Evolutionary conservation across 2,113 vertebrate species (phyloP).

Genomic region (Pachypanchax playfairii): DNA sequence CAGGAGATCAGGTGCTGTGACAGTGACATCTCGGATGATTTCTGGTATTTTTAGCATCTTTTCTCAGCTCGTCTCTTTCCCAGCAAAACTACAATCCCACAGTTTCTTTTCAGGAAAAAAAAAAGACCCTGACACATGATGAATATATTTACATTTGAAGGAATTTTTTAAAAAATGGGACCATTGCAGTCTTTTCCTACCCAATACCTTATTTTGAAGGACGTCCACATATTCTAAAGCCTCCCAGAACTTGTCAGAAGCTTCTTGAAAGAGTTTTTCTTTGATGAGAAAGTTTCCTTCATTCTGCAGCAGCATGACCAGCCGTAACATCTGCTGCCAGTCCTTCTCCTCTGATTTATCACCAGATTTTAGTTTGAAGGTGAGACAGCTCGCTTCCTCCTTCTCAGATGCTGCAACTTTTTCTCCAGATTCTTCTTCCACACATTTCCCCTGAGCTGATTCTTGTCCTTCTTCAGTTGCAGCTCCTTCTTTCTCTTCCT

Average conservation of each 20-base stretch:
- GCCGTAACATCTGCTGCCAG: slow-evolving; percentile 85
- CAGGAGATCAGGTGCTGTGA: slow-evolving; percentile 44
- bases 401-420: slow-evolving; percentile 16
- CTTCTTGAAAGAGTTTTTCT: slow-evolving; percentile 75
- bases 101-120: slow-evolving; percentile 44
- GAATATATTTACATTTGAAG: too few relatives aligned
- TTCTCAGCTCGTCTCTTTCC: slow-evolving; percentile 33
- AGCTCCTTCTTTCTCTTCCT: background rate
- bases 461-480: background rate
- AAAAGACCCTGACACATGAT: background rate
- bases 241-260: slow-evolving; percentile 81
- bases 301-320: slow-evolving; percentile 82
- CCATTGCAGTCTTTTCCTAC: background rate
- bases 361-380: slow-evolving; percentile 2
- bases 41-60: slow-evolving; percentile 62
- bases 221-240: slow-evolving; percentile 84
- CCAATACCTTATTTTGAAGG: slow-evolving; percentile 81
- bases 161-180: too few relatives aligned
- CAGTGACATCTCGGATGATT: slow-evolving; percentile 50
- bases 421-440: slow-evolving; percentile 7
- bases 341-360: slow-evolving; percentile 62
- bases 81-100: slow-evolving; percentile 42
- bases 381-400: slow-evolving; percentile 17
- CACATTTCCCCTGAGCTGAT: background rate
- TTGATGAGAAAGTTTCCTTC: slow-evolving; percentile 86